phyloP scores from a whole-genome alignment of 2,888 invertebrate genomes.

The Patella depressa region DNA sequence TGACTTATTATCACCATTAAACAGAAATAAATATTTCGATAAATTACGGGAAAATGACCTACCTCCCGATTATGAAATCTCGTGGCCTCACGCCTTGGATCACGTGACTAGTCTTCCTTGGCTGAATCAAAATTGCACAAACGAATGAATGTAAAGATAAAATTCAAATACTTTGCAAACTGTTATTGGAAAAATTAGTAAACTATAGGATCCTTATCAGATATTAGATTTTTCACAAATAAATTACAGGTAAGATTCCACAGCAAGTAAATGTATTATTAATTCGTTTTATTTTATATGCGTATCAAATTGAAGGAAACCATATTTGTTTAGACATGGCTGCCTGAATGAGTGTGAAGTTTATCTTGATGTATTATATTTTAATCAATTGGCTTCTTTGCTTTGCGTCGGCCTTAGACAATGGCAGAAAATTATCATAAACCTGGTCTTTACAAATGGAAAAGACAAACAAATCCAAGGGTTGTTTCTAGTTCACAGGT shows the following conservation, averaged over 20 bases:
- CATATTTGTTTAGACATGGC: constrained; percentile 25
- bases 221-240: no score
- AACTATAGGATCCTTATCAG: no score
- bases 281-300: background rate
- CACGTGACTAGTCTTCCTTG: constrained; percentile 17
- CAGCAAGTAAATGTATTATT: no score
- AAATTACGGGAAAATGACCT: constrained; percentile 23
- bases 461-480: constrained; percentile 50
- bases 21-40: background rate
- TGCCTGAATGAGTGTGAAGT: background rate
- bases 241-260: no score
- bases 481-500: constrained; percentile 57
- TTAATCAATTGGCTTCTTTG: background rate
- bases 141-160: no score
- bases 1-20: no score
- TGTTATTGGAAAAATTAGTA: no score
- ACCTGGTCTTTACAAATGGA: constrained; percentile 55
- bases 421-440: constrained; percentile 49
- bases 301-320: background rate
- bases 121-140: constrained; percentile 4
- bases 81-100: constrained; percentile 27
- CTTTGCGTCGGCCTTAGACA: background rate
- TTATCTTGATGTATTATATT: background rate
- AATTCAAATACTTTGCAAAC: no score
- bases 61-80: constrained; percentile 34